These are phyloP conservation scores for Helicoverpa armigera DNA, from an alignment of 1,140 invertebrate genomes.

Conservation along the genomic window DNA sequence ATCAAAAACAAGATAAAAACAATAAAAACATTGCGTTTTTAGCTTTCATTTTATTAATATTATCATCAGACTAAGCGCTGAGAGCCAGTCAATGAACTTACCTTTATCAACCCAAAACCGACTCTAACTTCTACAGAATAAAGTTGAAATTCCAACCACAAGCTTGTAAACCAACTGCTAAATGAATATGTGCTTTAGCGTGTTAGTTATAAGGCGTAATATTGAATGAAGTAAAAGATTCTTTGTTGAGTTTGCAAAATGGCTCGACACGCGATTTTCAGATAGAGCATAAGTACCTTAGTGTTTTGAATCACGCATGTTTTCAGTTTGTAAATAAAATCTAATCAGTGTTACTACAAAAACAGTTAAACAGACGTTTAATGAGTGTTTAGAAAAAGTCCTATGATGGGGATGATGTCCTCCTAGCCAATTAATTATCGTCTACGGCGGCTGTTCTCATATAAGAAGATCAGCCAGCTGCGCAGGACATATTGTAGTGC, in stretches of 20 bases:
- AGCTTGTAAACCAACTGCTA: not conserved
- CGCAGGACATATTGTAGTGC: too few species aligned
- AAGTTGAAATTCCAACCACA: not conserved
- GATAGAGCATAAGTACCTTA: not conserved
- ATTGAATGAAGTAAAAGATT: not conserved
- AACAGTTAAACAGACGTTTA: too few species aligned
- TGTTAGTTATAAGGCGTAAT: not conserved
- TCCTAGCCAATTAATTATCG: too few species aligned
- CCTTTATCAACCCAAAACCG: not conserved
- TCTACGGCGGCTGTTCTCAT: too few species aligned
- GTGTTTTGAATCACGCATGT: not conserved
- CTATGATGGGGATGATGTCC: too few species aligned
- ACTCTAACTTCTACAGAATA: not conserved
- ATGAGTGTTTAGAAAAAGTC: too few species aligned
- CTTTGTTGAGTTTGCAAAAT: constrained; percentile 9
- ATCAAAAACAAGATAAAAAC: not conserved
- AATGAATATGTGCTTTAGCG: not conserved
- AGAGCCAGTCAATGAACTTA: constrained; percentile 7
- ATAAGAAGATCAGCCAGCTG: too few species aligned
- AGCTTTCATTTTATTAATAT: not conserved
- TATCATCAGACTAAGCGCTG: not conserved
- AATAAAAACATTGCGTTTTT: not conserved
- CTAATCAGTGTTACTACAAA: too few species aligned
- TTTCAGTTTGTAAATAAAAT: not conserved
- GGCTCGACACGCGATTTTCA: not conserved